Base-by-base conservation (phyloP, 2,888 invertebrate species). In the Rhorus exstirpatorius region DNA sequence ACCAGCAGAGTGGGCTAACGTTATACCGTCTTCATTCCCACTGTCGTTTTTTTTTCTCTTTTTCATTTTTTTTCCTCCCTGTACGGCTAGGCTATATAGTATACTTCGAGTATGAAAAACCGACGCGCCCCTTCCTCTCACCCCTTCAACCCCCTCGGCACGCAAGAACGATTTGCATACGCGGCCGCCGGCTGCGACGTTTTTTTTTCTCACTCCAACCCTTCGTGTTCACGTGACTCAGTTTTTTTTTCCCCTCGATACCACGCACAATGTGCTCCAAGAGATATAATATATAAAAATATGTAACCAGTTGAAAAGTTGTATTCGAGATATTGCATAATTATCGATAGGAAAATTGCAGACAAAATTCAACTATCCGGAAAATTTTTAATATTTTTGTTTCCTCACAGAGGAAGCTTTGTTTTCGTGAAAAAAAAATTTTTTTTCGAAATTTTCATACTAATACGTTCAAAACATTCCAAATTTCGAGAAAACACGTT, bases 81-180 rank as follows among this genome's bases (percentile, higher is more conserved):
- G 35, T 51, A 65, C 41, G 12, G 53, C 46, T 49, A 49, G 44
- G 38, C 19, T 60, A 10, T 51, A 46, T 26, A 24, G n/a, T n/a
- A n/a, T n/a, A n/a, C n/a, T 61, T 68, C 31, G 21, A 31, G 68
- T 76, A 83, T 58, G 55, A 77, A 83, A 76, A 76, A 71, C 38
- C 65, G 53, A 74, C 58, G 60, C 51, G 49, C 58, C 76, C 68
- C 49, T 68, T 63, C 65, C 61, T 46, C 55, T 63, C 75, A 7
- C 35, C 61, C 71, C 72, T 61, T 77, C 79, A 75, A 71, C 51
- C 70, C 70, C 78, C 83, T 63, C 78, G 63, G 72, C 87, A 87
- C 87, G 88, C 85, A 83, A 85, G 87, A 88, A 83, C 86, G 85
- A 89, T 89, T 89, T 89, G 89, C 89, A 89, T 89, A 83, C 76